Conservation (phyloP, 2,888 invertebrate species). For the Anaspis maculata region DNA sequence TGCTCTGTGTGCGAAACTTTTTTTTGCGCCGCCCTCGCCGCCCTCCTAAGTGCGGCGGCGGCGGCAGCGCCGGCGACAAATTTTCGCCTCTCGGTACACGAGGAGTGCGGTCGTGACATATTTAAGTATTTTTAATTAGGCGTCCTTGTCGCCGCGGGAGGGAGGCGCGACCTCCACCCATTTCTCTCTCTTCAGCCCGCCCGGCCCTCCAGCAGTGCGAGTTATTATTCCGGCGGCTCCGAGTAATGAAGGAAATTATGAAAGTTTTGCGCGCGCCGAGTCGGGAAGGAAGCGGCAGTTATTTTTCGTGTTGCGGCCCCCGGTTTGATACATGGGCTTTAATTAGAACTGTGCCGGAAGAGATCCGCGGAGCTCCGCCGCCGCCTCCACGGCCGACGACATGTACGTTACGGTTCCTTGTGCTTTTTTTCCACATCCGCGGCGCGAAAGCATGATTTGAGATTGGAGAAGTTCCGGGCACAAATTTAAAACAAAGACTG, state of each 20-base stretch:
- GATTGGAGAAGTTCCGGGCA: no score
- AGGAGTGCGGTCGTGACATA: constrained; percentile 24
- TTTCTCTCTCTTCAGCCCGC: no score
- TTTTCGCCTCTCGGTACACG: constrained; percentile 10
- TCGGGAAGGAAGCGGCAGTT: constrained; percentile 28
- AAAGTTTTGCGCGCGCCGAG: constrained; percentile 29
- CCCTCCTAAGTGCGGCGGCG: no score
- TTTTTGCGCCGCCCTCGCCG: no score
- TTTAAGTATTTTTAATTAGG: constrained; percentile 28
- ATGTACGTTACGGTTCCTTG: no score
- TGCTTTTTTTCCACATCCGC: no score
- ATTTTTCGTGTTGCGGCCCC: constrained; percentile 29
- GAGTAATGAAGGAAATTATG: constrained; percentile 38
- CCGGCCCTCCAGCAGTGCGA: constrained; percentile 18
- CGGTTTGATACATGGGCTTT: constrained; percentile 28
- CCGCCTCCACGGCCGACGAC: no score
- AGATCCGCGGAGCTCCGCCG: constrained; percentile 20
- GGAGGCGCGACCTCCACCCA: no score
- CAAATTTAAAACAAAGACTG: no score
- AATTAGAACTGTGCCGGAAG: constrained; percentile 29
- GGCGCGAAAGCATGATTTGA: no score
- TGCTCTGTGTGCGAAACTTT: no score
- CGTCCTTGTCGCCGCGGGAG: constrained; percentile 21
- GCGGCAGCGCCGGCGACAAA: constrained; percentile 2
- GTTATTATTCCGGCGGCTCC: constrained; percentile 28